Evolutionary conservation across 1,140 invertebrate species (phyloP), one percentile per base, ranked within the genome.

Genomic region (Brachionus calyciflorus): DNA sequence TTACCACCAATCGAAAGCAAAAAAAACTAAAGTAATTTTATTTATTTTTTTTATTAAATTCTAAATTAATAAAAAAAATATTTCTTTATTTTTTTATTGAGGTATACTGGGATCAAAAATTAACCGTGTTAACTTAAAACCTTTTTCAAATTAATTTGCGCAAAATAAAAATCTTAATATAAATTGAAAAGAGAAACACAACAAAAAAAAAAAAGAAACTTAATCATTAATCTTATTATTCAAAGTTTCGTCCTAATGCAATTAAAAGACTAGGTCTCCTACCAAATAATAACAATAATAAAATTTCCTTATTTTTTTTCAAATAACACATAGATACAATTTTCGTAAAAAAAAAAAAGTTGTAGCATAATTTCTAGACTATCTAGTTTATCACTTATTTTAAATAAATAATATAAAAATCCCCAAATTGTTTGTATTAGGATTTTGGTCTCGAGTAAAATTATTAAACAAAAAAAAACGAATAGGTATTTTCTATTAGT

Each of bases 331-430:
- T 60, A 33, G 28, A 33, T 60, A 60, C 6, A 17, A 60, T 17
- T 33, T 28, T 3, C 33, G 30, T 2, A n/a, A 33, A 37, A 37
- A 37, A 60, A 33, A 60, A 37, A 60, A 37, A 60, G n/a, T 60
- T 60, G 55, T 60, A 60, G 37, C 55, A 60, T 60, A 60, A 60
- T 60, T 60, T 60, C 55, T 60, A 60, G 55, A 60, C 55, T 33
- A 33, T 33, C 28, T 28, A 60, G 14, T 33, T 60, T 60, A 33
- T 60, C 53, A 55, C 53, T 55, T 55, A 55, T 28, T 55, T 28
- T 28, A 55, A 55, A 55, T n/a, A n/a, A n/a, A n/a, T n/a, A n/a
- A n/a, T n/a, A n/a, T n/a, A n/a, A n/a, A n/a, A n/a, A n/a, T n/a
- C n/a, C n/a, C n/a, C n/a, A n/a, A n/a, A n/a, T n/a, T n/a, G n/a